phyloP scores from a whole-genome alignment of 1,140 invertebrate genomes.

The Bombus pascuorum region DNA sequence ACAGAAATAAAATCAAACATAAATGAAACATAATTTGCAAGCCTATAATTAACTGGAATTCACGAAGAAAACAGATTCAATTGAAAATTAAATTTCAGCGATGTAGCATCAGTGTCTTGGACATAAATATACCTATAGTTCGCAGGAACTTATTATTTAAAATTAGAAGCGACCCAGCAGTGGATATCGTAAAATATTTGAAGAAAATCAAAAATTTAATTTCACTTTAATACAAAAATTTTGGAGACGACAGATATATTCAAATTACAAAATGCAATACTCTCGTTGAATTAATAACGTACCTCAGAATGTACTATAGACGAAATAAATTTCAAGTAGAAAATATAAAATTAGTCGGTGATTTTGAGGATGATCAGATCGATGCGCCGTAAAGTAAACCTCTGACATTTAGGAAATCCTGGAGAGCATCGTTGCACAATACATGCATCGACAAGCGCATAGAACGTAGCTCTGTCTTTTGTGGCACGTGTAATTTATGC shows the following conservation, averaged over 20 bases:
- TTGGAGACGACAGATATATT: not conserved
- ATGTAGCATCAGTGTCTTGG: not conserved
- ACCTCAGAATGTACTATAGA: not conserved
- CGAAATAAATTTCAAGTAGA: not conserved
- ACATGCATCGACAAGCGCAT: constrained; percentile 30
- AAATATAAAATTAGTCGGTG: not conserved
- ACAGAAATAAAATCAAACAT: not conserved
- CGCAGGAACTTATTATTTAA: not conserved
- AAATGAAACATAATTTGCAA: not conserved
- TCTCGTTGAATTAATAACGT: not conserved
- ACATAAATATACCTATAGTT: not conserved
- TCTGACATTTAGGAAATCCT: constrained; percentile 61
- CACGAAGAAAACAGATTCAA: too few species aligned
- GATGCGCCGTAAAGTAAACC: constrained; percentile 21
- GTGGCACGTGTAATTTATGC: constrained; percentile 51
- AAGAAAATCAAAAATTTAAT: not conserved
- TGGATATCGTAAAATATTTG: not conserved
- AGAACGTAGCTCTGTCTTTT: constrained; percentile 1
- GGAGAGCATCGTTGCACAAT: constrained; percentile 55
- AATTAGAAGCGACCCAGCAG: not conserved
- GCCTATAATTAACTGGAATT: too few species aligned
- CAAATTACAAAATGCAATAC: not conserved
- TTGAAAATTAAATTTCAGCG: not conserved
- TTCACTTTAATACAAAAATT: not conserved
- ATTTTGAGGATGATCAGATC: constrained; percentile 11